Percentiles rank a stretch among this genome's conserved stretches.
phyloP scores from a whole-genome alignment of 2,113 vertebrate species.

The Dicaeum eximium region DNA sequence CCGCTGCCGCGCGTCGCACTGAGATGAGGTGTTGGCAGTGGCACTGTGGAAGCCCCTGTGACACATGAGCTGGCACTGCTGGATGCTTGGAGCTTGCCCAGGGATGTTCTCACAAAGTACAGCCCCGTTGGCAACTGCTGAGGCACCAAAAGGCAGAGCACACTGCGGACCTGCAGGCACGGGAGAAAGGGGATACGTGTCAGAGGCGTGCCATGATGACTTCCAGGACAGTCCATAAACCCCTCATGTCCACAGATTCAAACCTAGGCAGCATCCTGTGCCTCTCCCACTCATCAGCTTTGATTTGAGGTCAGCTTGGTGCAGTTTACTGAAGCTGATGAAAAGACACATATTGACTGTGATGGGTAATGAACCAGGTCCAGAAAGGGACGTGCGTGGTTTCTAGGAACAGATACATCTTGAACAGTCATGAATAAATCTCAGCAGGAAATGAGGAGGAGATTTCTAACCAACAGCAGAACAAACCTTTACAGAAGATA shows the following conservation, averaged over 20 bases:
- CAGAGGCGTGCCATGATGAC: background rate
- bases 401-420: background rate
- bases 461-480: background rate
- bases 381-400: background rate
- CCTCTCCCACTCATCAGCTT: background rate
- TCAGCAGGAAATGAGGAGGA: background rate
- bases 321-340: background rate
- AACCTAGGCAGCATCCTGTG: background rate
- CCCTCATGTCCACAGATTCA: background rate
- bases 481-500: background rate
- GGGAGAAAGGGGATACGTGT: background rate
- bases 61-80: conserved; percentile 78
- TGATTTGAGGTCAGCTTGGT: background rate
- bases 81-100: conserved; percentile 5
- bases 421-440: background rate
- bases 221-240: background rate
- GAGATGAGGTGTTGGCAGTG: conserved; percentile 30
- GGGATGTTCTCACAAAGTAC: conserved; percentile 66
- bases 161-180: conserved; percentile 74
- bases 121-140: conserved; percentile 68
- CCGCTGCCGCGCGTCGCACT: conserved; percentile 61
- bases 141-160: conserved; percentile 49
- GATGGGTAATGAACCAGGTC: background rate
- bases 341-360: background rate
- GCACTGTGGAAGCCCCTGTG: conserved; percentile 74